phyloP scores from a whole-genome alignment of 1,140 invertebrate species.

The Lithobius niger region DNA sequence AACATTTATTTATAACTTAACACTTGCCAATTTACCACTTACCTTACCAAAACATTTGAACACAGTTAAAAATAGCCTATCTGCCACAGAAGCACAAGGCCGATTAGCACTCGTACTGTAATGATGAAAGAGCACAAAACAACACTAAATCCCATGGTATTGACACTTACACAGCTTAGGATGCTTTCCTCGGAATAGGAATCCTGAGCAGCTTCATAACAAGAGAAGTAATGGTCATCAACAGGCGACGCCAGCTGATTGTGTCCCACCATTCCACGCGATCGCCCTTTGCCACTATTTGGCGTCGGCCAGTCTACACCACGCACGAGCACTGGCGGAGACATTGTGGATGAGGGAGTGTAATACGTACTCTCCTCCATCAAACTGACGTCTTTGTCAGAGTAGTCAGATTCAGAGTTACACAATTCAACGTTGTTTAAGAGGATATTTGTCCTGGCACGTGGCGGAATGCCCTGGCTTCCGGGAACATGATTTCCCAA shows the following conservation, averaged over 20 bases:
- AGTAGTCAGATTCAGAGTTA: slow-evolving; percentile 8
- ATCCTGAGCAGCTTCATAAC: neutral
- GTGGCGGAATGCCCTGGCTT: neutral
- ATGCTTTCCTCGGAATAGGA: neutral
- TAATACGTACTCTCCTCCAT: slow-evolving; percentile 9
- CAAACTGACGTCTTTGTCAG: neutral
- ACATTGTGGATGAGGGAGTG: slow-evolving; percentile 4
- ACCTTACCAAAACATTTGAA: too few relatives aligned
- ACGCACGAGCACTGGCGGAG: neutral
- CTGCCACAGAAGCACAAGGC: too few relatives aligned
- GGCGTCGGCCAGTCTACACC: neutral
- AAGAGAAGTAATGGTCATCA: neutral
- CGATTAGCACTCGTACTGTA: too few relatives aligned
- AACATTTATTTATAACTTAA: too few relatives aligned
- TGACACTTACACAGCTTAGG: neutral
- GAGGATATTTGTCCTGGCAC: neutral
- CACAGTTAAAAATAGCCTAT: too few relatives aligned
- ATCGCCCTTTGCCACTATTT: neutral
- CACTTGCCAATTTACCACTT: too few relatives aligned
- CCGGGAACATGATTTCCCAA: neutral
- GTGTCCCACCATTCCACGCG: neutral
- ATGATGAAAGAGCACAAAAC: slow-evolving; percentile 11
- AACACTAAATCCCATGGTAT: neutral
- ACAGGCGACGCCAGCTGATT: neutral
- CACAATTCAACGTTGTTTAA: neutral